Conservation (phyloP, 2,113 vertebrate species). For the Patagioenas fasciata region DNA sequence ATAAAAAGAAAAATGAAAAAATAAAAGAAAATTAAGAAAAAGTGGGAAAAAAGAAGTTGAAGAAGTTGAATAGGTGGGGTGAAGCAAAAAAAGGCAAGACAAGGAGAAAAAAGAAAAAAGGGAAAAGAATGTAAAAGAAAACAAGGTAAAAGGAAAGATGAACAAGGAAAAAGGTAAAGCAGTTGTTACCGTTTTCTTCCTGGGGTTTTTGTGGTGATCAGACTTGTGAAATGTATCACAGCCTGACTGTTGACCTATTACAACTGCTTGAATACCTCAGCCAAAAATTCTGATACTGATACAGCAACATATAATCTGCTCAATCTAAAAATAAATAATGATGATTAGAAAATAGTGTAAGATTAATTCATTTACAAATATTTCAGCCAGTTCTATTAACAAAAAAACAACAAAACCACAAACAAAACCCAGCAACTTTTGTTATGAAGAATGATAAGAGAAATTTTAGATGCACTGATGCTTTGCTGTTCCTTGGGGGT, state of each 20-base stretch:
- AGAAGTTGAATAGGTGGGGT: neutral
- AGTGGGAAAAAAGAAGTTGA: neutral
- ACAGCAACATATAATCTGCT: constrained; percentile 46
- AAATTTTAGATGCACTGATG: neutral
- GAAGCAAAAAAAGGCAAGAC: neutral
- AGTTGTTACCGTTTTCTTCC: neutral
- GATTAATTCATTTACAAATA: constrained; percentile 58
- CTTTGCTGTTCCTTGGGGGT: neutral
- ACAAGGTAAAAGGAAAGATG: no score
- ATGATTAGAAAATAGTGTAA: constrained; percentile 43
- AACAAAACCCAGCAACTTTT: neutral
- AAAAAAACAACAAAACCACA: neutral
- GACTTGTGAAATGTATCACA: constrained; percentile 3
- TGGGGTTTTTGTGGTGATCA: neutral
- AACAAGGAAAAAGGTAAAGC: neutral
- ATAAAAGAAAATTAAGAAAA: accelerated
- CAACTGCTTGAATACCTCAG: constrained; percentile 11
- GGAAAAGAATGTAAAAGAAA: accelerated
- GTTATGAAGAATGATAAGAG: constrained; percentile 22
- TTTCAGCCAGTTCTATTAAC: constrained; percentile 17
- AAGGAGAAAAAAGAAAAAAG: neutral
- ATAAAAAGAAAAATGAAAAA: accelerated
- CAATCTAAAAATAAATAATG: constrained; percentile 49
- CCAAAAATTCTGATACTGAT: constrained; percentile 56
- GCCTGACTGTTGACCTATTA: constrained; percentile 1